phyloP scores from a whole-genome alignment of 2,888 invertebrate species.

The Yponomeuta plumbellus region DNA sequence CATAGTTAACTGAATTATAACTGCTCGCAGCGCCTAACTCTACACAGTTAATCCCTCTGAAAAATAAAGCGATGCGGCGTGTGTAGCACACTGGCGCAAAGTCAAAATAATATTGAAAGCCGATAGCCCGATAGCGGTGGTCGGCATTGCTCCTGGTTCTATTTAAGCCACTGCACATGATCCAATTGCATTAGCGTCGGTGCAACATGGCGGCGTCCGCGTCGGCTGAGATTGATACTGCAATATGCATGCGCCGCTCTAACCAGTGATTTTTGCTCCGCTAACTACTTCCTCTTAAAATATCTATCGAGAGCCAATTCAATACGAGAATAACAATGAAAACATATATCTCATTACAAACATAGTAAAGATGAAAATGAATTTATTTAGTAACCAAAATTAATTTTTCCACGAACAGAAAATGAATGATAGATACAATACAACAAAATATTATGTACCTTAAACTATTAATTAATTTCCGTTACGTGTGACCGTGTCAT shows the following conservation, averaged over 20 bases:
- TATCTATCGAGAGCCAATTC: no score
- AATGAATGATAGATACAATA: no score
- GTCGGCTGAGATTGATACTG: conserved; percentile 1
- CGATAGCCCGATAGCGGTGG: background rate
- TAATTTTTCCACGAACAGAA: no score
- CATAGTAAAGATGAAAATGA: no score
- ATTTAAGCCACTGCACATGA: conserved; percentile 3
- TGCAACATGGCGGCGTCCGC: background rate
- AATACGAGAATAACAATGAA: no score
- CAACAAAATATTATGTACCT: no score
- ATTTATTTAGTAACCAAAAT: no score
- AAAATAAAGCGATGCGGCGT: background rate
- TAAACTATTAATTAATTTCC: no score
- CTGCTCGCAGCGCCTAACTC: background rate
- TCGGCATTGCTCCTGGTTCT: background rate
- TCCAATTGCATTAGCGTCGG: background rate
- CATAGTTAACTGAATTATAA: background rate
- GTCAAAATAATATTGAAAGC: background rate
- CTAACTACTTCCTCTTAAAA: background rate
- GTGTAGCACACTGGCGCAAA: background rate
- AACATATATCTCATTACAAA: no score
- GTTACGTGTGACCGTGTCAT: no score
- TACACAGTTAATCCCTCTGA: background rate
- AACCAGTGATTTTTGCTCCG: background rate
- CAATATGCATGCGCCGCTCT: background rate